Evolutionary conservation across 1,140 invertebrate species (phyloP).

Genomic region (Penaeus chinensis): DNA sequence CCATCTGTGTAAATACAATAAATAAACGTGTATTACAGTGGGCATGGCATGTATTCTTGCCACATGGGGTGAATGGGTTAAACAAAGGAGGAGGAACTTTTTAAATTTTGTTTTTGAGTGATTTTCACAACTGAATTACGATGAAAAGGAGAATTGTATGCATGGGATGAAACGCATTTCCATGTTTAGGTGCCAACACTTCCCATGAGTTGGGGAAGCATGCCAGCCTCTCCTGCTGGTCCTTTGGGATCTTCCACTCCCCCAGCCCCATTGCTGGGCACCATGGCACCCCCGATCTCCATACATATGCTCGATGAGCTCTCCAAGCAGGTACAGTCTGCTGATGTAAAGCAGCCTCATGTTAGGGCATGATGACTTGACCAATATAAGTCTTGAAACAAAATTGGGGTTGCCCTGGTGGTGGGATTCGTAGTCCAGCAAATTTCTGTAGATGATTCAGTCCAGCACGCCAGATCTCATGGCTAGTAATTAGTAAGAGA

Average conservation of each 20-base stretch:
- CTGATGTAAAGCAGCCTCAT: neutral
- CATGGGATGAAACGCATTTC: neutral
- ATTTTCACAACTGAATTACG: slow-evolving; percentile 7
- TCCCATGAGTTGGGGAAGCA: slow-evolving; percentile 55
- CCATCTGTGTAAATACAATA: too few relatives aligned
- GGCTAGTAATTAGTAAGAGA: too few relatives aligned
- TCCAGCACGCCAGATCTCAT: too few relatives aligned
- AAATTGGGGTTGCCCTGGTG: too few relatives aligned
- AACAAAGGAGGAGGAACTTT: neutral
- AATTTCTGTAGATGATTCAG: too few relatives aligned
- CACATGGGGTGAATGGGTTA: neutral
- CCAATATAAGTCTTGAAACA: too few relatives aligned
- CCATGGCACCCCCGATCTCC: slow-evolving; percentile 38
- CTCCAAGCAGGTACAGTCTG: slow-evolving; percentile 48
- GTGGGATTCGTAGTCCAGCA: too few relatives aligned
- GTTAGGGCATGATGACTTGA: too few relatives aligned
- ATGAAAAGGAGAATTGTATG: too few relatives aligned
- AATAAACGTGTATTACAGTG: too few relatives aligned
- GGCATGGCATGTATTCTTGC: too few relatives aligned
- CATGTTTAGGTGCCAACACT: slow-evolving; percentile 46
- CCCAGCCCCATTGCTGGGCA: slow-evolving; percentile 15
- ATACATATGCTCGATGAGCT: slow-evolving; percentile 56
- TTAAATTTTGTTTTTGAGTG: neutral
- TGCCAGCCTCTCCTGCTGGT: slow-evolving; percentile 51
- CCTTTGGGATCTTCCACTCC: slow-evolving; percentile 30